These are phyloP conservation scores for Hyperoplus lanceolatus DNA, from an alignment of 2,797 vertebrate species.

Conservation along the genomic window DNA sequence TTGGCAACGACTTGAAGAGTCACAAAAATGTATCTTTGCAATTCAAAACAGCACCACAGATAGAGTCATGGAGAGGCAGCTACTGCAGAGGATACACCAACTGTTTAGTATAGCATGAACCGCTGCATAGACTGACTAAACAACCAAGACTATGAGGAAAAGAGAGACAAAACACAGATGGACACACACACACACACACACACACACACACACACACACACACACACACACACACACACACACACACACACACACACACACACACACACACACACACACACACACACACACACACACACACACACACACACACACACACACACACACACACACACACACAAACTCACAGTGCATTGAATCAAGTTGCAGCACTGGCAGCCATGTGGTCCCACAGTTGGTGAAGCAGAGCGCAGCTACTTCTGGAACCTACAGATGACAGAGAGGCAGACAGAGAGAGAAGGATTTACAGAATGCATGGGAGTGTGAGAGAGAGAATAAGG, in stretches of 20 bases:
- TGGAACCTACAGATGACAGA: constrained; percentile 53
- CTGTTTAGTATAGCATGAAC: constrained; percentile 10
- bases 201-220: not conserved
- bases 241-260: not conserved
- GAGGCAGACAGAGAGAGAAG: constrained; percentile 32
- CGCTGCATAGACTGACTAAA: constrained; percentile 14
- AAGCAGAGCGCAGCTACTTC: constrained; percentile 45
- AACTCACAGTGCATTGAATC: constrained; percentile 66
- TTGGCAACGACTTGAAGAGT: constrained; percentile 28
- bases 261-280: not conserved
- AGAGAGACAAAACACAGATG: constrained; percentile 25
- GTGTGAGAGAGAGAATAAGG: constrained; percentile 3
- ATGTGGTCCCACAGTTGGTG: constrained; percentile 49
- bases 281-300: constrained; percentile 58
- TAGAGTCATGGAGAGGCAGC: constrained; percentile 12
- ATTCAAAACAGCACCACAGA: constrained; percentile 25
- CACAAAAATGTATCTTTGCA: constrained; percentile 5
- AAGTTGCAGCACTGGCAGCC: constrained; percentile 53
- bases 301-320: not conserved
- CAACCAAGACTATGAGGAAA: constrained; percentile 6
- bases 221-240: constrained; percentile 57
- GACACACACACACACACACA: not conserved
- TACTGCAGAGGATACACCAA: constrained; percentile 2
- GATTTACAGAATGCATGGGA: not conserved
- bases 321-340: constrained; percentile 12